Evolutionary conservation across 1,140 invertebrate genomes (phyloP), one percentile per base, ranked within the genome.

Genomic region (Alviniconcha marisindica): DNA sequence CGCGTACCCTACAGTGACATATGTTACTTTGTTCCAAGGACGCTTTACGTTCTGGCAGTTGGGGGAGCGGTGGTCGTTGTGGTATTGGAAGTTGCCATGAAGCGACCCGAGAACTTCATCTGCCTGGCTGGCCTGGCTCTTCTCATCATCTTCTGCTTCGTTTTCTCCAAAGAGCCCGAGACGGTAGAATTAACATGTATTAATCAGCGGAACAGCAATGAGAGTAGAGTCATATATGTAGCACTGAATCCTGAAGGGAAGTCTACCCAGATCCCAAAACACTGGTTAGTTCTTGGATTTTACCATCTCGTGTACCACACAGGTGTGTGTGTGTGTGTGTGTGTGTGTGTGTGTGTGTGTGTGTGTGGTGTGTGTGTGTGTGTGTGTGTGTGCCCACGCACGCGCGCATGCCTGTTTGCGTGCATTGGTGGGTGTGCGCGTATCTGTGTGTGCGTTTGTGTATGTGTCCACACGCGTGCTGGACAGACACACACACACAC

Each of bases 381-480:
- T 36, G n/a, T n/a, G n/a, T n/a, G n/a, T n/a, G n/a, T n/a, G n/a
- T n/a, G n/a, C n/a, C n/a, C n/a, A n/a, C n/a, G n/a, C n/a, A n/a
- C n/a, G n/a, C n/a, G n/a, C n/a, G n/a, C n/a, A n/a, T n/a, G n/a
- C n/a, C n/a, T n/a, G n/a, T 36, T 7, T 33, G 66, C 14, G 12
- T 28, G 21, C 14, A 4, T 71, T 7, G 7, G 7, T 36, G 7
- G 10, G 66, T 33, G 66, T 33, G 31, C 38, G 66, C 15, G 66
- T 71, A 3, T 71, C 7, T 71, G 66, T 71, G 66, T 71, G 66
- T 71, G 66, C 36, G 66, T 71, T n/a, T n/a, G n/a, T n/a, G n/a
- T n/a, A n/a, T n/a, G n/a, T n/a, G n/a, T n/a, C n/a, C n/a, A n/a
- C n/a, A n/a, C n/a, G n/a, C n/a, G n/a, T n/a, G n/a, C n/a, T n/a